phyloP scores from a whole-genome alignment of 2,113 vertebrate genomes.

The Eudorcas thomsonii region DNA sequence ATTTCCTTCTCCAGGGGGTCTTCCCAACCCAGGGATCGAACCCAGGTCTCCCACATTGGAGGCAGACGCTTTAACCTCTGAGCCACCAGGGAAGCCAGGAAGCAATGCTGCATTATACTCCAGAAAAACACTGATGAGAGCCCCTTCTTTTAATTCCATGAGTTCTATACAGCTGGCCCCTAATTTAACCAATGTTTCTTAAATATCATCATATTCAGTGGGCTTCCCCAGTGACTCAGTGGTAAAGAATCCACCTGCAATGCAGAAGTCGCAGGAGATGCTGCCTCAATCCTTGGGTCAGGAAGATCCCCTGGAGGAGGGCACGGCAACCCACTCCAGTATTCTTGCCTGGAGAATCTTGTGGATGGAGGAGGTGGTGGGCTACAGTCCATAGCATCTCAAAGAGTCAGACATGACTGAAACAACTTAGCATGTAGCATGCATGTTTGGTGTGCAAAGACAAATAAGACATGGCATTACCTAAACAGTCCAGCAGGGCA shows the following conservation, averaged over 20 bases:
- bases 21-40: too few relatives aligned
- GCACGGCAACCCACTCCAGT: neutral
- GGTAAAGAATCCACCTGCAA: neutral
- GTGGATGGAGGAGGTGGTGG: rapidly evolving
- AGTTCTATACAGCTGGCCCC: neutral
- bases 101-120: neutral
- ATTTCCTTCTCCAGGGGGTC: too few relatives aligned
- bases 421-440: neutral
- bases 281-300: neutral
- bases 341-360: neutral
- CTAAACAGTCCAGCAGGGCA: neutral
- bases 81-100: neutral
- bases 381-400: neutral
- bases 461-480: neutral
- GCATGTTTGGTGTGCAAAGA: neutral
- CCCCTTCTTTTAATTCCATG: neutral
- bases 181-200: neutral
- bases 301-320: neutral
- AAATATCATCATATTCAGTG: too few relatives aligned
- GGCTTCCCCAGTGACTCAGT: neutral
- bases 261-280: neutral
- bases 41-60: too few relatives aligned
- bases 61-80: too few relatives aligned
- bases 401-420: neutral
- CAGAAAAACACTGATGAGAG: neutral